Base-by-base conservation (phyloP, 2,797 vertebrate genomes). In the Ceryle rudis region DNA sequence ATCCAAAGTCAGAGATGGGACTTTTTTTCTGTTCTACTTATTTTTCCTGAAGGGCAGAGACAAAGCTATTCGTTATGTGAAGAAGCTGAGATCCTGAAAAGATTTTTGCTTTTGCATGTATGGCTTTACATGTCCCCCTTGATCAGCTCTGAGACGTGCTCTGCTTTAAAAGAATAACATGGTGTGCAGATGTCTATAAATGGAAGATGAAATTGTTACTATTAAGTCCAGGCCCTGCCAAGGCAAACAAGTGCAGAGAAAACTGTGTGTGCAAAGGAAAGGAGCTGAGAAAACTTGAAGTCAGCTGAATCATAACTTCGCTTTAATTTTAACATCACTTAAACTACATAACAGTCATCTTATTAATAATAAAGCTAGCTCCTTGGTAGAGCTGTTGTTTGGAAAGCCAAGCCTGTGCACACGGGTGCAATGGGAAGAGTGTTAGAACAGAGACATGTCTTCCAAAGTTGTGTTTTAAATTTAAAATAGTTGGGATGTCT, bases 181-280 rank as follows among this genome's bases (percentile, higher is more conserved):
- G 89, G 97, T 26, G 6, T 96, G 95, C 91, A 97, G 96, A 97
- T 98, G 97, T 92, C 98, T 98, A 98, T 98, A 98, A 98, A 98
- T 98, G 98, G 97, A 98, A 97, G 92, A 97, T 97, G 96, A 98
- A 97, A 97, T 97, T 87, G 96, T 97, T 97, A 95, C 96, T 90
- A 96, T 91, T 89, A 96, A 92, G 91, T n/a, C 78, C 5, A 2
- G 82, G 51, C 89, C 55, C 58, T 98, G 97, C 98, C 98, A 98
- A 98, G 88, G 96, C 97, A 98, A 98, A 98, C 97, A 98, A 98
- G 96, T 96, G 86, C 93, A 96, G 96, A 89, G 97, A 95, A 96
- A 96, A 94, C 49, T 87, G 92, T 96, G 91, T 89, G 96, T 89
- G 94, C 88, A 81, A 95, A 88, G 84, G 57, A 95, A 81, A 78